Percentiles rank a stretch among this genome's conserved stretches.
These are phyloP conservation scores for Sphenopsis melanotis DNA, from an alignment of 2,797 vertebrate species.

Conservation along the genomic window DNA sequence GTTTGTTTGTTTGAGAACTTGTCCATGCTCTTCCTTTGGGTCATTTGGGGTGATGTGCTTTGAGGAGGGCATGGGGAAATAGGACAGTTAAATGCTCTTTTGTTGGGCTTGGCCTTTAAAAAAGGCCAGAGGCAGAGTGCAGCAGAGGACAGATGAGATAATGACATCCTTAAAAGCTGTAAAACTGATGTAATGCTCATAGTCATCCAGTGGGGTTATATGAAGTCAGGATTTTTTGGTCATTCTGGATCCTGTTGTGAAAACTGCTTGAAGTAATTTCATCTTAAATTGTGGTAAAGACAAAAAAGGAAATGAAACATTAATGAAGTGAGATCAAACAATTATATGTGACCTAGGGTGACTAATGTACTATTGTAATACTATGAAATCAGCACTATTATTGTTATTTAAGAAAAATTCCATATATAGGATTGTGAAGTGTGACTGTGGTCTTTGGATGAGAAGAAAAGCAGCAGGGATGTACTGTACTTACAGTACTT, in stretches of 20 bases:
- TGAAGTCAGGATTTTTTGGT: neutral
- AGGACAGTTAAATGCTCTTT: neutral
- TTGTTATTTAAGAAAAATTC: neutral
- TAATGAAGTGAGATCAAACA: neutral
- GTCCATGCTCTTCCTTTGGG: neutral
- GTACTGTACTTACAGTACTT: neutral
- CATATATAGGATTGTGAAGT: neutral
- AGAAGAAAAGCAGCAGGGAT: neutral
- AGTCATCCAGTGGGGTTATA: conserved; percentile 5
- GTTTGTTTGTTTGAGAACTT: neutral
- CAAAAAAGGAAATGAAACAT: neutral
- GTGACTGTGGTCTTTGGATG: neutral
- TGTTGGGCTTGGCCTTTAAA: neutral
- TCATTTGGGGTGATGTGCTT: neutral
- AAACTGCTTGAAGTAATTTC: conserved; percentile 12
- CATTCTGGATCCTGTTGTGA: neutral
- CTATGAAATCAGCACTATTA: neutral
- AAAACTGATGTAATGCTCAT: conserved; percentile 6
- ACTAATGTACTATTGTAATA: neutral
- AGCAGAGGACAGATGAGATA: conserved; percentile 17
- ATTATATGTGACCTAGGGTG: neutral
- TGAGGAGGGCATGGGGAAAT: neutral
- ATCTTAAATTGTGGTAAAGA: conserved; percentile 27
- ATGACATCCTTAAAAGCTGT: conserved; percentile 30
- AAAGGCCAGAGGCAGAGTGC: neutral